A percentile compares a stretch with the other conserved stretches of the same genome.
Conservation (phyloP, 2,797 vertebrate species). For the Gadopsis bispinosus region DNA sequence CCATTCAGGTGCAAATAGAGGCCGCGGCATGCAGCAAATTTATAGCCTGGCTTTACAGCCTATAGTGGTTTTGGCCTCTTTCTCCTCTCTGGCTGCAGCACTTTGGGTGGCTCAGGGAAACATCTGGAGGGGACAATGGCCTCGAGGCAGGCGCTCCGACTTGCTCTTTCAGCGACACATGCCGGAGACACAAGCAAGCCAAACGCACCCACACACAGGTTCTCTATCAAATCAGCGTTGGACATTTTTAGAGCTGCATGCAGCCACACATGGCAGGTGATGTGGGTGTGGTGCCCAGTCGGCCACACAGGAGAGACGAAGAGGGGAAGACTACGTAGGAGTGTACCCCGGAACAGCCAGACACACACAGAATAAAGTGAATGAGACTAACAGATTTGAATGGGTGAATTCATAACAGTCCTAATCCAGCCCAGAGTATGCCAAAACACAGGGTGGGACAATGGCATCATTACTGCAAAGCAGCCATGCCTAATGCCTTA, state of each 20-base stretch:
- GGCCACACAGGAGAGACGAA: constrained; percentile 27
- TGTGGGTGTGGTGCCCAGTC: neutral
- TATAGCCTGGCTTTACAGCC: constrained; percentile 66
- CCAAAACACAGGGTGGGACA: constrained; percentile 34
- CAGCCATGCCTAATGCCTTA: constrained; percentile 29
- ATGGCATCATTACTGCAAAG: constrained; percentile 51
- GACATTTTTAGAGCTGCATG: constrained; percentile 45
- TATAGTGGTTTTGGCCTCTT: constrained; percentile 21
- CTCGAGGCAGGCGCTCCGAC: constrained; percentile 21
- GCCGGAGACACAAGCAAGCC: constrained; percentile 41
- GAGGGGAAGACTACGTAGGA: constrained; percentile 2
- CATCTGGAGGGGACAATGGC: constrained; percentile 77
- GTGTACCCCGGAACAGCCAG: neutral
- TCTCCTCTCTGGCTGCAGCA: constrained; percentile 37
- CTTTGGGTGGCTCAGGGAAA: constrained; percentile 74
- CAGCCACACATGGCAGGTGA: constrained; percentile 15
- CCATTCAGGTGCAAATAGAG: constrained; percentile 77
- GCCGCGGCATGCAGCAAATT: constrained; percentile 58
- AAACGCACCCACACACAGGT: neutral
- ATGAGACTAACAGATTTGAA: constrained; percentile 16
- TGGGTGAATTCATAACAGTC: constrained; percentile 17
- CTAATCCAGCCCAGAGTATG: constrained; percentile 9
- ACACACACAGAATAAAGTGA: neutral
- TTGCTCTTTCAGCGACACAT: constrained; percentile 63
- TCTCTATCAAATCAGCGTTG: constrained; percentile 19